phyloP scores from a whole-genome alignment of 2,888 invertebrate genomes.

The Stenotaenia linearis region DNA sequence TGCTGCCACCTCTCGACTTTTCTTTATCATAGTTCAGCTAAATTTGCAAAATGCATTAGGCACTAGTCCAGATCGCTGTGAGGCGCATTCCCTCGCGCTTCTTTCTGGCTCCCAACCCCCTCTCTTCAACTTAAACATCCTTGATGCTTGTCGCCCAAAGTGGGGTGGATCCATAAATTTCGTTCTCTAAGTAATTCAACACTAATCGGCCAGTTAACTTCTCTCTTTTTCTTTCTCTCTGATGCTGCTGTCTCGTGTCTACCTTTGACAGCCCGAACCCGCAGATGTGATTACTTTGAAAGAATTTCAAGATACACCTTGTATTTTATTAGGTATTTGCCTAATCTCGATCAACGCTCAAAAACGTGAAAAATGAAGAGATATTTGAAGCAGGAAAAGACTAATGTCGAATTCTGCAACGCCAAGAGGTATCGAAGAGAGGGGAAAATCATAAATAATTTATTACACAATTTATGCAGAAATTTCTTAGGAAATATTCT shows the following conservation, averaged over 20 bases:
- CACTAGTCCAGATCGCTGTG: slow-evolving; percentile 26
- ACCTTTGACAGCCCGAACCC: background rate
- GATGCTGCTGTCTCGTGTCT: slow-evolving; percentile 8
- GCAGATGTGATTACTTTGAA: background rate
- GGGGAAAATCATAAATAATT: no score
- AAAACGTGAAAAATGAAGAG: background rate
- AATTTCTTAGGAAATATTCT: no score
- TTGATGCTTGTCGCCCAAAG: slow-evolving; percentile 26
- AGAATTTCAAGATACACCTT: slow-evolving; percentile 1
- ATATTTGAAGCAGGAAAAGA: background rate
- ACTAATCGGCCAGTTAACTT: slow-evolving; percentile 26
- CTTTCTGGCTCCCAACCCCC: background rate
- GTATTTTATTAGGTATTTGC: background rate
- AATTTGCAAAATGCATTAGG: slow-evolving; percentile 29
- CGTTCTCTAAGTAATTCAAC: slow-evolving; percentile 26
- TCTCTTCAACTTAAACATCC: background rate
- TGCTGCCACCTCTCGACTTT: slow-evolving; percentile 28
- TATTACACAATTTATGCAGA: no score
- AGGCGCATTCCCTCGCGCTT: slow-evolving; percentile 19
- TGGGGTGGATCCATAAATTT: slow-evolving; percentile 23
- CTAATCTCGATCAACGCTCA: background rate
- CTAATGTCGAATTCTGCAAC: no score
- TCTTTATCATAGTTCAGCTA: slow-evolving; percentile 26
- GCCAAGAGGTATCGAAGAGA: no score
- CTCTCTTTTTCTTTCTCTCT: background rate